These are phyloP conservation scores for Andinoacara biseriatus DNA, from an alignment of 2,113 vertebrate genomes.

Conservation along the genomic window DNA sequence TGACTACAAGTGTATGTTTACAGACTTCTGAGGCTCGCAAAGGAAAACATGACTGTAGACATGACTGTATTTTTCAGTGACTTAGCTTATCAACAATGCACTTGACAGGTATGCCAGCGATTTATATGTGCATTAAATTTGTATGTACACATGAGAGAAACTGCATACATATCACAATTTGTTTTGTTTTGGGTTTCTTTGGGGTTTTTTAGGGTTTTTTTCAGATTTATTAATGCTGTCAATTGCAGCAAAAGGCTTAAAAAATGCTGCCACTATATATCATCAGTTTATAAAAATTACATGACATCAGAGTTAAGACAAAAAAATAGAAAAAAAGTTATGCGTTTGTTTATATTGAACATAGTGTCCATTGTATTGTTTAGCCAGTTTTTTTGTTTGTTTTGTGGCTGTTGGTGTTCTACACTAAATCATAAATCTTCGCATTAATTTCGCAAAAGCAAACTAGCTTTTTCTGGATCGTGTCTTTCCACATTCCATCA, in stretches of 20 bases:
- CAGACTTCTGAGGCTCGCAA: conserved; percentile 6
- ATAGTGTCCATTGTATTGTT: neutral
- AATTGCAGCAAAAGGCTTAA: neutral
- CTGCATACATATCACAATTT: neutral
- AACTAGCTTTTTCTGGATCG: neutral
- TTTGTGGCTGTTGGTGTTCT: neutral
- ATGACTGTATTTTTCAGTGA: neutral
- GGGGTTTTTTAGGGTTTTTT: neutral
- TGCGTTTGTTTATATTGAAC: neutral
- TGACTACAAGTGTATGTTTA: conserved; percentile 30
- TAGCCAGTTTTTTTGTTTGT: neutral
- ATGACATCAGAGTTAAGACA: neutral
- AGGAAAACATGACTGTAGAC: conserved; percentile 23
- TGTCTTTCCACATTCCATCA: neutral
- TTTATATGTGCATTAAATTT: neutral
- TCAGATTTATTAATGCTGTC: neutral
- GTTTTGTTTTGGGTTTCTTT: neutral
- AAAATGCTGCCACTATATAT: neutral
- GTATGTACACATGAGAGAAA: neutral
- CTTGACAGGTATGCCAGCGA: neutral
- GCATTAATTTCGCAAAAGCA: neutral
- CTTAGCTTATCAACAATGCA: neutral
- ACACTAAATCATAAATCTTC: neutral
- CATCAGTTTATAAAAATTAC: neutral
- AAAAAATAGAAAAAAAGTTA: neutral